Evolutionary conservation across 2,888 invertebrate genomes (phyloP).

Genomic region (Steinernema scapterisci): DNA sequence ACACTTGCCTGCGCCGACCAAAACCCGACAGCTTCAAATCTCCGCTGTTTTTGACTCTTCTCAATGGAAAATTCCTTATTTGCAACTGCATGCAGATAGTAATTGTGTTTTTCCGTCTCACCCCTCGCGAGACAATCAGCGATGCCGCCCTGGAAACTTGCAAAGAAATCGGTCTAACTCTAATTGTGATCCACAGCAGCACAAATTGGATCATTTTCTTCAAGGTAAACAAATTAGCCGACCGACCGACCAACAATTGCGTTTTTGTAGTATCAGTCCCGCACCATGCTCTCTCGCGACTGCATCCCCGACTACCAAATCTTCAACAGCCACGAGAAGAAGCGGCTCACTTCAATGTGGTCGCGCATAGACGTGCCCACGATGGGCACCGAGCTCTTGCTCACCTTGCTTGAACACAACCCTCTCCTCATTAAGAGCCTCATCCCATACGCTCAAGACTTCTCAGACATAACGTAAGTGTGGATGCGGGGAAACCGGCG

Average conservation of each 20-base stretch:
- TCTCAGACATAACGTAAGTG: slow-evolving; percentile 4
- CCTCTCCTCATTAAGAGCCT: slow-evolving; percentile 28
- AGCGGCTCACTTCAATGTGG: slow-evolving; percentile 25
- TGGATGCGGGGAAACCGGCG: neutral
- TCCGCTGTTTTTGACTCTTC: slow-evolving; percentile 23
- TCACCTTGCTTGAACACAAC: slow-evolving; percentile 3
- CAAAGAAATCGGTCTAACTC: slow-evolving; percentile 13
- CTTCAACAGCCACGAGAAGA: slow-evolving; percentile 29
- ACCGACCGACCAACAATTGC: neutral
- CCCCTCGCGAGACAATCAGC: slow-evolving; percentile 1
- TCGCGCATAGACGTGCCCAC: slow-evolving; percentile 22
- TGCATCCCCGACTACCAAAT: slow-evolving; percentile 33
- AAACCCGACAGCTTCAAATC: slow-evolving; percentile 32
- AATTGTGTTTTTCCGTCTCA: slow-evolving; percentile 14
- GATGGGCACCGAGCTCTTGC: slow-evolving; percentile 28
- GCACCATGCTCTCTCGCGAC: slow-evolving; percentile 16
- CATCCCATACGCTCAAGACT: slow-evolving; percentile 11
- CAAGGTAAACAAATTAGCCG: neutral
- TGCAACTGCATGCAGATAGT: slow-evolving; percentile 28
- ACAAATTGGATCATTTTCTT: slow-evolving; percentile 33
- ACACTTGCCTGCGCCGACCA: neutral
- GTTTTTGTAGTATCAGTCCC: slow-evolving; percentile 13
- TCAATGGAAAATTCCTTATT: slow-evolving; percentile 29
- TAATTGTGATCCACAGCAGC: slow-evolving; percentile 20
- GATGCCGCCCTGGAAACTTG: slow-evolving; percentile 1